Percentiles rank a stretch among this genome's conserved stretches.
These are phyloP conservation scores for Sclerurus mexicanus DNA, from an alignment of 2,113 vertebrate genomes.

Conservation along the genomic window DNA sequence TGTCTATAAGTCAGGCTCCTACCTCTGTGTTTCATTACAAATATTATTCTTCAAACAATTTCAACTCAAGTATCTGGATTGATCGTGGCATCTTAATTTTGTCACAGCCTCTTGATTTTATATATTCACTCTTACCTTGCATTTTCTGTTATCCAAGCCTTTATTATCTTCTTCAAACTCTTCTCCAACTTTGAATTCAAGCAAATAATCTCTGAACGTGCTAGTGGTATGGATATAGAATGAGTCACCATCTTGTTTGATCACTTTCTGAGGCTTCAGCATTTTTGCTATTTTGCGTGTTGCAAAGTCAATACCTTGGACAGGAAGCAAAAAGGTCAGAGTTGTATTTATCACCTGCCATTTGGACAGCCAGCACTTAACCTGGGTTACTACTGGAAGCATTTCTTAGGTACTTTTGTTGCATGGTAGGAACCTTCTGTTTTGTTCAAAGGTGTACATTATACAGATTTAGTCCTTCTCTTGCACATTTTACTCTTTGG, in stretches of 20 bases:
- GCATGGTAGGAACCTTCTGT: not conserved
- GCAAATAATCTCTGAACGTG: constrained; percentile 77
- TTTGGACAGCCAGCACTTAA: not conserved
- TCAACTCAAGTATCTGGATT: not conserved
- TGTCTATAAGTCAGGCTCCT: not conserved
- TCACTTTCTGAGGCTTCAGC: constrained; percentile 85
- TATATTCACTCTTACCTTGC: constrained; percentile 74
- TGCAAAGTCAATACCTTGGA: constrained; percentile 77
- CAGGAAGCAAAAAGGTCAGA: not conserved
- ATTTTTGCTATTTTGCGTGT: constrained; percentile 82
- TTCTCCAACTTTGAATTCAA: constrained; percentile 81
- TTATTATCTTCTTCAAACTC: constrained; percentile 88
- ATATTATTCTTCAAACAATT: not conserved
- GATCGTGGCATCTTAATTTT: not conserved
- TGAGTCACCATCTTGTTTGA: constrained; percentile 76
- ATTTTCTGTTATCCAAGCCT: constrained; percentile 85
- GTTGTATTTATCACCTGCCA: not conserved
- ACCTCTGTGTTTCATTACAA: not conserved
- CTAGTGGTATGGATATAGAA: constrained; percentile 82
- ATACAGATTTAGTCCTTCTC: not conserved
- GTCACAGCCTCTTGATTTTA: not conserved
- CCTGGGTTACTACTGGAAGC: not conserved
- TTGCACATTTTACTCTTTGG: not conserved
- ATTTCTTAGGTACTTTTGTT: not conserved
- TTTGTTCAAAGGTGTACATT: not conserved